Base-by-base conservation (phyloP, 2,888 invertebrate species). In the Elmis aenea region DNA sequence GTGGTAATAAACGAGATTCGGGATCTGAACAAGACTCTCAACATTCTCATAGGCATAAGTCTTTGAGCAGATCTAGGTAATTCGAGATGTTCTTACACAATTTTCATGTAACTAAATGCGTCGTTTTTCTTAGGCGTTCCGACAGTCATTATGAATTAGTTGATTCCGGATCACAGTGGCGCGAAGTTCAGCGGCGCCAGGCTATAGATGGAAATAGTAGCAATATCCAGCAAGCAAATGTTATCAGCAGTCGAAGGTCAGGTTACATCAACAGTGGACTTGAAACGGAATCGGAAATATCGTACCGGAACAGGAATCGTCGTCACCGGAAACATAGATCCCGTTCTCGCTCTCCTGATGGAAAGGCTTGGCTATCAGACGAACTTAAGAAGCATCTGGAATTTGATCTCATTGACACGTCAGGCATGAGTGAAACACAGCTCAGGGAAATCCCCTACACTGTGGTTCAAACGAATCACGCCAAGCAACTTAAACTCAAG, bases 81-180 rank as follows among this genome's bases (percentile, higher is more conserved):
- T 25, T n/a, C n/a, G n/a, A n/a, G n/a, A n/a, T n/a, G n/a, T n/a
- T n/a, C n/a, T n/a, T n/a, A n/a, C n/a, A n/a, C n/a, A n/a, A n/a
- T n/a, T n/a, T n/a, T n/a, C n/a, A n/a, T n/a, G n/a, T 31, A 23
- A 43, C n/a, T 14, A 6, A 21, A 2, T 21, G 12, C n/a, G n/a
- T n/a, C n/a, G n/a, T n/a, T n/a, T n/a, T n/a, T n/a, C n/a, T 29
- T 48, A 71, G 72, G 47, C 69, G 70, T 49, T 49, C 55, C 3
- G 67, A 69, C 14, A 59, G 64, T 38, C 67, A 69, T 45, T 74
- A 77, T 36, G 89, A 89, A 66, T 72, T 91, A 55, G 83, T 92
- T 26, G 90, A 91, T 62, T 90, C 90, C 4, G 87, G 86, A 53
- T 79, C 83, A 32, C 91, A 91, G 65, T 92, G 91, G 91, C 81